These are phyloP conservation scores for Cataglyphis cursor DNA, from an alignment of 2,888 invertebrate species.

Conservation along the genomic window DNA sequence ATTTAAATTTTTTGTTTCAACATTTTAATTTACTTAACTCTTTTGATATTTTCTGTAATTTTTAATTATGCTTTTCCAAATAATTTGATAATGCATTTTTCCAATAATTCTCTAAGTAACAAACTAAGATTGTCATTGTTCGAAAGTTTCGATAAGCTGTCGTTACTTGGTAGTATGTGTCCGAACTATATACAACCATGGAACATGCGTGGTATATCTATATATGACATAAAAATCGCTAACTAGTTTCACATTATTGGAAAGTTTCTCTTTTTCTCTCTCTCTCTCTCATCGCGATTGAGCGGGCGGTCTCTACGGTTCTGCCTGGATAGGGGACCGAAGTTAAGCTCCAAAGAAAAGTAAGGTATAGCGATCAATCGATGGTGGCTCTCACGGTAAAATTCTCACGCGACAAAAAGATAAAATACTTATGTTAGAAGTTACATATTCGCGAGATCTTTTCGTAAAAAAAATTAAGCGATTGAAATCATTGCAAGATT, in stretches of 20 bases:
- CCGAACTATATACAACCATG: slow-evolving; percentile 39
- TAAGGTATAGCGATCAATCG: slow-evolving; percentile 76
- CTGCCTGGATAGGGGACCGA: slow-evolving; percentile 64
- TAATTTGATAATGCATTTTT: slow-evolving; percentile 22
- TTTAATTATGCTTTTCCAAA: background rate
- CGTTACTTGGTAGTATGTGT: slow-evolving; percentile 60
- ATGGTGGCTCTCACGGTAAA: slow-evolving; percentile 71
- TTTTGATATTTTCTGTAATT: background rate
- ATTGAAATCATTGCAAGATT: slow-evolving; percentile 8
- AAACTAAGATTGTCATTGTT: slow-evolving; percentile 49
- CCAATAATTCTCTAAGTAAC: slow-evolving; percentile 33
- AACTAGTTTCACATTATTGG: slow-evolving; percentile 79
- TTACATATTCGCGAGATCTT: slow-evolving; percentile 36
- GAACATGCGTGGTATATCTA: slow-evolving; percentile 55
- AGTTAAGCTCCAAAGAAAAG: slow-evolving; percentile 80
- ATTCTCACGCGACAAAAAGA: slow-evolving; percentile 76
- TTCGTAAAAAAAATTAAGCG: slow-evolving; percentile 11
- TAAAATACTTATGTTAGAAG: slow-evolving; percentile 48
- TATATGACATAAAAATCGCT: slow-evolving; percentile 73
- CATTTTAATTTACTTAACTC: background rate
- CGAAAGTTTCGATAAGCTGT: slow-evolving; percentile 57
- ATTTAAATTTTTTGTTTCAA: background rate
- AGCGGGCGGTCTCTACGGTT: slow-evolving; percentile 45
- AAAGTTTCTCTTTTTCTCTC: slow-evolving; percentile 68
- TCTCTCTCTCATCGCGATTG: slow-evolving; percentile 49